Percentiles rank a stretch among this genome's conserved stretches.
Evolutionary conservation across 2,888 invertebrate genomes (phyloP).

Genomic region (Abscondita cerata): DNA sequence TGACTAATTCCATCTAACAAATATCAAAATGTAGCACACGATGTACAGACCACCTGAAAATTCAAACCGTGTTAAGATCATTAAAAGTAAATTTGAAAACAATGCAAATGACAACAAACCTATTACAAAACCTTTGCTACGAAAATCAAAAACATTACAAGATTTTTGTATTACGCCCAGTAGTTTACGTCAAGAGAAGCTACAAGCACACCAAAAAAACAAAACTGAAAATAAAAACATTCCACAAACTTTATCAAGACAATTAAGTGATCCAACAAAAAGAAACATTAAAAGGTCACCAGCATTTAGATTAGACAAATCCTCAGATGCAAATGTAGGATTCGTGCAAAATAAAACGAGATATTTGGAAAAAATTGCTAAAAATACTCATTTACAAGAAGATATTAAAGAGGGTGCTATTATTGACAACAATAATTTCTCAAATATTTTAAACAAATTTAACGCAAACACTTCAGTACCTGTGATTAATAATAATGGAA

Average conservation of each 20-base stretch:
- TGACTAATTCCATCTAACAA: not conserved
- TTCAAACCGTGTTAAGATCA: conserved; percentile 65
- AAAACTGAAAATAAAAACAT: not conserved
- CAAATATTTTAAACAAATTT: conserved; percentile 49
- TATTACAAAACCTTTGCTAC: conserved; percentile 22
- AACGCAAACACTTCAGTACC: conserved; percentile 23
- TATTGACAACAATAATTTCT: conserved; percentile 48
- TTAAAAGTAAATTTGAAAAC: conserved; percentile 69
- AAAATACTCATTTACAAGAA: conserved; percentile 2
- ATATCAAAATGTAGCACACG: conserved; percentile 30
- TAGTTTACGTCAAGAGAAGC: not conserved
- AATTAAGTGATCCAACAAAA: conserved; percentile 58
- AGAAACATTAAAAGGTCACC: conserved; percentile 64
- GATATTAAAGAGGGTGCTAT: conserved; percentile 31
- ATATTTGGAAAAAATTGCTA: conserved; percentile 23
- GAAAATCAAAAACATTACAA: conserved; percentile 26
- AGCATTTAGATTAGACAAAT: conserved; percentile 63
- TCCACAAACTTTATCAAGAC: conserved; percentile 44
- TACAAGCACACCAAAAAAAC: not conserved
- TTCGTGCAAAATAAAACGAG: conserved; percentile 30
- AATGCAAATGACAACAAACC: conserved; percentile 41
- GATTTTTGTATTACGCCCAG: conserved; percentile 9
- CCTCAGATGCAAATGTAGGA: conserved; percentile 3
- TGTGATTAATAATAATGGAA: conserved; percentile 30
- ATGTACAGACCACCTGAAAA: conserved; percentile 58